These are phyloP conservation scores for Drepanosiphum platanoidis DNA, from an alignment of 2,888 invertebrate species.

Conservation along the genomic window DNA sequence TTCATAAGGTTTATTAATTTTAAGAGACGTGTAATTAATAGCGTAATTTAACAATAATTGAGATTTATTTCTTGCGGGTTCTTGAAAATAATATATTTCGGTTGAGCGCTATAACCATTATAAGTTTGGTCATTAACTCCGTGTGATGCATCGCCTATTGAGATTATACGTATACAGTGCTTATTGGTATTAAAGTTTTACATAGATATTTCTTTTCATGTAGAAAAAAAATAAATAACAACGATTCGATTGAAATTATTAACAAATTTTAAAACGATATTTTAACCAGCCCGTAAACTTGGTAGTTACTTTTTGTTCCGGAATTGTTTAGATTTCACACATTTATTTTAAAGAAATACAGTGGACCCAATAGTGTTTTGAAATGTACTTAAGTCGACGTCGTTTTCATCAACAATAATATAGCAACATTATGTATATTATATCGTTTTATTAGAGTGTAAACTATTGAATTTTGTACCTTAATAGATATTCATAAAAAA, in stretches of 20 bases:
- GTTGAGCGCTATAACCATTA: too few species aligned
- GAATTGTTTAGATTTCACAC: not conserved
- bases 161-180: constrained; percentile 4
- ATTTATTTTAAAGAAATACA: too few species aligned
- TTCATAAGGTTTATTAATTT: not conserved
- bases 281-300: not conserved
- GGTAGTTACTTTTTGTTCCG: not conserved
- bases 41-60: not conserved
- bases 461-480: too few species aligned
- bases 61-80: constrained; percentile 3
- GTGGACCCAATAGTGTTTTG: too few species aligned
- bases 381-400: too few species aligned
- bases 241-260: not conserved
- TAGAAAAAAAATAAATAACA: not conserved
- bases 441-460: too few species aligned
- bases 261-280: not conserved
- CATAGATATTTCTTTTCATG: not conserved
- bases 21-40: not conserved
- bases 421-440: too few species aligned
- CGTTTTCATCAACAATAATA: too few species aligned
- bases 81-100: constrained; percentile 1
- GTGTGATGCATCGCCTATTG: not conserved
- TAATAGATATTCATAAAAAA: too few species aligned
- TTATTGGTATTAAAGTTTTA: not conserved
- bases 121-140: not conserved